Conservation (phyloP, 2,888 invertebrate species). For the Trachelus tabidus region DNA sequence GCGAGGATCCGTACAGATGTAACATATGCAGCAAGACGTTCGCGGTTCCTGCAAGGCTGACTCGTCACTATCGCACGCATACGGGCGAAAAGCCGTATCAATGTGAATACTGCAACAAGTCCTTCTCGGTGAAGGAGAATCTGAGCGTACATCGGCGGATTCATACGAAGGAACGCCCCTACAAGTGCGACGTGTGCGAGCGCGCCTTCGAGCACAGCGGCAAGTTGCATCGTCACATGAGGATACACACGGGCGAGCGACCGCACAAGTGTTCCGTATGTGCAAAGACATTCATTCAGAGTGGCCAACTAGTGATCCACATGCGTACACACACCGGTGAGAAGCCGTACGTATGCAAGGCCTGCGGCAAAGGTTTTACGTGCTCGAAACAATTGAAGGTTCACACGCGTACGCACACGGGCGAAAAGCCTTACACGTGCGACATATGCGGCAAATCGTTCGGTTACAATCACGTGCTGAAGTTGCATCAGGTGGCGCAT, state of each 20-base stretch:
- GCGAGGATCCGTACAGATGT: conserved; percentile 84
- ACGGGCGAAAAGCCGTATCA: conserved; percentile 92
- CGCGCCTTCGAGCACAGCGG: conserved; percentile 92
- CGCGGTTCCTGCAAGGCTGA: conserved; percentile 87
- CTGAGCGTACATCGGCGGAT: conserved; percentile 88
- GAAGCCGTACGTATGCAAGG: conserved; percentile 83
- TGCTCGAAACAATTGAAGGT: conserved; percentile 93
- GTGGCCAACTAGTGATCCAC: conserved; percentile 90
- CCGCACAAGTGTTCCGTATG: conserved; percentile 91
- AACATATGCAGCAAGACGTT: conserved; percentile 92
- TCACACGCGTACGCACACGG: conserved; percentile 90
- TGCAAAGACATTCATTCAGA: conserved; percentile 90
- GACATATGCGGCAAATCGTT: conserved; percentile 92
- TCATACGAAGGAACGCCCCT: conserved; percentile 92
- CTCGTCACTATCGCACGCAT: conserved; percentile 88
- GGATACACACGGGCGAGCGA: conserved; percentile 90
- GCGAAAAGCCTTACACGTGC: conserved; percentile 91
- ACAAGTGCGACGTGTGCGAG: conserved; percentile 88
- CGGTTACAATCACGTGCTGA: conserved; percentile 91
- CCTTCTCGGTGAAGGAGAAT: conserved; percentile 93
- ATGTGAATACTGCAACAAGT: conserved; percentile 92
- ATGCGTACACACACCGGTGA: conserved; percentile 91
- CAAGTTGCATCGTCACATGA: conserved; percentile 89
- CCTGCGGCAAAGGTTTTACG: conserved; percentile 91
- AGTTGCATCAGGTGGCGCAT: conserved; percentile 89